Evolutionary conservation across 2,797 vertebrate species (phyloP).

Genomic region (Pseudochaenichthys georgianus): DNA sequence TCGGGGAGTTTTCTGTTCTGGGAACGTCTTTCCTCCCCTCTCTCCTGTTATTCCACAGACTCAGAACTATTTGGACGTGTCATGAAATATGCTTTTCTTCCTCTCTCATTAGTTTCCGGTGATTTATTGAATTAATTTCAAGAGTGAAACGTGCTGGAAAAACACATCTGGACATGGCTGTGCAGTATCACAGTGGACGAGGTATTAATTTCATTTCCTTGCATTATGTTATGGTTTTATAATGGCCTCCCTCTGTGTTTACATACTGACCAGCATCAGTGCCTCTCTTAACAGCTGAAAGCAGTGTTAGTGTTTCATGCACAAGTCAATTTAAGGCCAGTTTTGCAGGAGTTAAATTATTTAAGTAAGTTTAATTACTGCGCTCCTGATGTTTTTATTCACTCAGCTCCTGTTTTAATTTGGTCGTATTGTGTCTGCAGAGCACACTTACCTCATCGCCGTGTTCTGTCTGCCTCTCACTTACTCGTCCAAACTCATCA

Average conservation of each 20-base stretch:
- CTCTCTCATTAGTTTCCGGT: constrained; percentile 56
- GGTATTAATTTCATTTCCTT: constrained; percentile 3
- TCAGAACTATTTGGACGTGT: constrained; percentile 56
- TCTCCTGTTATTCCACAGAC: constrained; percentile 65
- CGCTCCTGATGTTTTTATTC: constrained; percentile 25
- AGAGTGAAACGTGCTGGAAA: constrained; percentile 29
- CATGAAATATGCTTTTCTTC: constrained; percentile 61
- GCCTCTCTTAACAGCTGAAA: neutral
- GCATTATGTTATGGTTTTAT: constrained; percentile 24
- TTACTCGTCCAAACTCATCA: constrained; percentile 26
- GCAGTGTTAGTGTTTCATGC: constrained; percentile 18
- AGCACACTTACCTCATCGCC: constrained; percentile 14
- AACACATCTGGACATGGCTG: constrained; percentile 11
- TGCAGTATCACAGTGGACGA: neutral
- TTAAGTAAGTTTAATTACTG: constrained; percentile 46
- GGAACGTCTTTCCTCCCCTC: constrained; percentile 47
- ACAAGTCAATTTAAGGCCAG: constrained; percentile 29
- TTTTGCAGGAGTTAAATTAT: constrained; percentile 39
- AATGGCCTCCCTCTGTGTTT: constrained; percentile 19
- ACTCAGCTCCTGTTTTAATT: constrained; percentile 32
- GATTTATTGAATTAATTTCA: constrained; percentile 67
- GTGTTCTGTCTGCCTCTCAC: constrained; percentile 8
- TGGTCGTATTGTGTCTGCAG: constrained; percentile 1
- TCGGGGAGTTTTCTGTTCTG: constrained; percentile 61
- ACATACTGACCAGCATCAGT: neutral